These are phyloP conservation scores for Tauraco hartlaubi DNA, from an alignment of 2,797 vertebrate genomes.

Conservation along the genomic window DNA sequence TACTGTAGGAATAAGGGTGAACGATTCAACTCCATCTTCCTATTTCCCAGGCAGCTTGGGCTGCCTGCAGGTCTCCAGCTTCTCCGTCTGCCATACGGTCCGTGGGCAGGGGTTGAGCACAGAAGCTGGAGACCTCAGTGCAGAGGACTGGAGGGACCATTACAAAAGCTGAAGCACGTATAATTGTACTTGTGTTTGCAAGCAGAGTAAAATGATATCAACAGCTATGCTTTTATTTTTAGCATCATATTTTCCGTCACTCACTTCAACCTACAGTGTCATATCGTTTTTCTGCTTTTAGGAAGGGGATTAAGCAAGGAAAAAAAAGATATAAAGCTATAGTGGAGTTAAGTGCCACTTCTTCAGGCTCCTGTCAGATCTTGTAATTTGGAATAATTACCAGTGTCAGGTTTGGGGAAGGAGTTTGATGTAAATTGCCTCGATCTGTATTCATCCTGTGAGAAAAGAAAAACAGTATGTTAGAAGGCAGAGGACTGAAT, in stretches of 20 bases:
- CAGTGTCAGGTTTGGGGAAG: constrained; percentile 69
- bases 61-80: background rate
- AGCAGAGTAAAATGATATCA: constrained; percentile 49
- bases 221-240: constrained; percentile 70
- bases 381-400: constrained; percentile 80
- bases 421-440: constrained; percentile 17
- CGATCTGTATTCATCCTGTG: background rate
- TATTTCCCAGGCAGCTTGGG: background rate
- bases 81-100: accelerated
- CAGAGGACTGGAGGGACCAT: background rate
- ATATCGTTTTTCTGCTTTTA: constrained; percentile 77
- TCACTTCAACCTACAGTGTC: constrained; percentile 41
- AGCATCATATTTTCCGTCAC: constrained; percentile 69
- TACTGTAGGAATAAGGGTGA: background rate
- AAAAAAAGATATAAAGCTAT: constrained; percentile 67
- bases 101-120: background rate
- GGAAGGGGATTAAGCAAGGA: constrained; percentile 75
- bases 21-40: background rate
- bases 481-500: background rate
- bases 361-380: constrained; percentile 74
- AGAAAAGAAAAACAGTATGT: background rate
- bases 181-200: constrained; percentile 47
- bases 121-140: background rate
- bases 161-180: background rate
- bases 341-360: constrained; percentile 74